Evolutionary conservation across 2,888 invertebrate species (phyloP), one percentile per base, ranked within the genome.

Genomic region (Ophion costatus): DNA sequence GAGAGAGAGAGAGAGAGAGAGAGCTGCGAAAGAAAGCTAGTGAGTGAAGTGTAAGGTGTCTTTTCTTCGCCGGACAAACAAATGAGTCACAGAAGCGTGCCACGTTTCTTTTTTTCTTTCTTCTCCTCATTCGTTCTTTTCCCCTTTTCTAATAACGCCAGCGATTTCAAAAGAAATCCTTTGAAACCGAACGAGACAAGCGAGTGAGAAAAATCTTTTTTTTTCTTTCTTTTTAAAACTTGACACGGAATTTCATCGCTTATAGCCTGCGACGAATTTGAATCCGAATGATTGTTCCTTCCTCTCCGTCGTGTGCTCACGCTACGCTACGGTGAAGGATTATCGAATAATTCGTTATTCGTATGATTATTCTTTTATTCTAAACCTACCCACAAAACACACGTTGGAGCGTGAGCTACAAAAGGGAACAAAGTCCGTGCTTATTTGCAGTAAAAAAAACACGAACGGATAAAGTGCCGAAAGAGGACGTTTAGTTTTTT

Each of bases 11-110:
- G n/a, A 69, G 29, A 69, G 29, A 29, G 38, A 38, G 38, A 38
- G 38, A 7, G 38, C 38, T 38, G 38, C 5, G 7, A 7, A 38
- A 7, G 9, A 38, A 38, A 38, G 38, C 38, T 38, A 38, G 38
- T 38, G 38, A 38, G 5, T 38, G 5, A 38, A 38, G 38, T 38
- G 38, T 6, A 38, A 38, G 38, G 38, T 38, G 38, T 38, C 56
- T 33, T 75, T 51, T 69, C 57, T 42, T 71, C 24, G 33, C 42
- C 22, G 14, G 45, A 78, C 78, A 67, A 78, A 73, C 61, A 63
- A 79, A 29, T 79, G 82, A 83, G 24, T 75, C 82, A 79, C 42
- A 6, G 74, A 75, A 79, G 73, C 82, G 82, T 78, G 77, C 64
- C 57, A 51, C n/a, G 51, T 42, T 61, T 38, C 59, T 64, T 64